Base-by-base conservation (phyloP, 1,140 invertebrate genomes). In the Centruroides sculpturatus region DNA sequence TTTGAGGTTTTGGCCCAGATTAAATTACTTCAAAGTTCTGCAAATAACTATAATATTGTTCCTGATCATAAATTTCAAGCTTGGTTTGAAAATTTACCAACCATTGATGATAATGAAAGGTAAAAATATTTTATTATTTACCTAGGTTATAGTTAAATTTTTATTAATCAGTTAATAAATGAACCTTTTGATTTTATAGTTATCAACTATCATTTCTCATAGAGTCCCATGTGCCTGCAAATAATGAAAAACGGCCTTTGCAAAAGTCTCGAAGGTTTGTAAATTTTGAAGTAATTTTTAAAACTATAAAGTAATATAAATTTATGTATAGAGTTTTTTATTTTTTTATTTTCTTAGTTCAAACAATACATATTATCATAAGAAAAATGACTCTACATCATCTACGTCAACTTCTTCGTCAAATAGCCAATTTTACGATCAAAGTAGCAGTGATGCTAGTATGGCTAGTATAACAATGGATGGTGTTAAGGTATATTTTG, bases 1-100 rank as follows among this genome's bases (percentile, higher is more conserved):
- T 99, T 99, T 75, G 96, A 99, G 77, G 90, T 99, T 51, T 77
- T 99, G 46, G 96, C 96, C 0, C 94, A 86, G 73, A 94, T 99
- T 54, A 90, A 95, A 73, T 76, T 99, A 57, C 77, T 98, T 6
- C 96, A 99, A 76, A 91, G 92, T 10, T 92, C 96, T n/a, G 93
- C 95, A 0, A 94, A 96, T 73, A 91, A 92, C 3, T 99, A 99
- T 71, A 85, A 88, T 69, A 83, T 99, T 63, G 80, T 80, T 23
- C 80, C 82, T 55, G 91, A 97, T 74, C 75, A 83, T 0, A 77
- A 82, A 60, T 97, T 98, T 72, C 86, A 93, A 73, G 77, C 84
- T 49, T 97, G 93, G 93, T 97, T 96, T 72, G 84, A 91, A 69
- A 89, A 88, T 0, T 82, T 97, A 55, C 77, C 87, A 56, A 82